Conservation (phyloP, 1,140 invertebrate species). For the Calephelis nemesis region DNA sequence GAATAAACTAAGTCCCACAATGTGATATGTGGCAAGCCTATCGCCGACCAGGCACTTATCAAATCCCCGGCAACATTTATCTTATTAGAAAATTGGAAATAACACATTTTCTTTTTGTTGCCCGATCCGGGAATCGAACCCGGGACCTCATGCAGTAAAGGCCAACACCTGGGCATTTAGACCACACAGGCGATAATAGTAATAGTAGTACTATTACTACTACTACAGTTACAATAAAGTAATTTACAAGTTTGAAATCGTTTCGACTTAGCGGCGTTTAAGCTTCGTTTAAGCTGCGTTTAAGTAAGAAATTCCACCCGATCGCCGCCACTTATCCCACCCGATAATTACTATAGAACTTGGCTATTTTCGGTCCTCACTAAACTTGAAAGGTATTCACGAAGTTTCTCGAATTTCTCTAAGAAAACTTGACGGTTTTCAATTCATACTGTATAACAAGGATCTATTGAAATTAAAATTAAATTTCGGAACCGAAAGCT, state of each 20-base stretch:
- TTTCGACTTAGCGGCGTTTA: background rate
- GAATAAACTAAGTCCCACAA: no score
- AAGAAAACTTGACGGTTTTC: conserved; percentile 11
- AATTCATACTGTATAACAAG: conserved; percentile 26
- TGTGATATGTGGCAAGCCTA: no score
- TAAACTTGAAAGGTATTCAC: conserved; percentile 11
- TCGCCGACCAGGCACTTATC: no score
- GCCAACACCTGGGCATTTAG: no score
- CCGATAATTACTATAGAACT: conserved; percentile 8
- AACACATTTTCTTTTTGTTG: no score
- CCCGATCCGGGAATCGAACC: no score
- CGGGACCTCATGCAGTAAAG: no score
- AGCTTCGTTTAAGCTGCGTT: background rate
- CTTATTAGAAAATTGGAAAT: no score
- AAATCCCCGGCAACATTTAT: no score
- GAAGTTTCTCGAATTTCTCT: background rate
- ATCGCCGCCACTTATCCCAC: background rate
- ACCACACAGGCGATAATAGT: no score
- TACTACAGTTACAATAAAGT: background rate
- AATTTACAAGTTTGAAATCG: background rate
- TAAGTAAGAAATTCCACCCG: conserved; percentile 6
- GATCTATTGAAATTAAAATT: conserved; percentile 35
- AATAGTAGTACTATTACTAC: no score
- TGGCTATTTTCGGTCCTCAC: background rate
- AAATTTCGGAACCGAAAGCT: conserved; percentile 32